Evolutionary conservation across 1,140 invertebrate genomes (phyloP), one percentile per base, ranked within the genome.

Genomic region (Drosophila saltans): DNA sequence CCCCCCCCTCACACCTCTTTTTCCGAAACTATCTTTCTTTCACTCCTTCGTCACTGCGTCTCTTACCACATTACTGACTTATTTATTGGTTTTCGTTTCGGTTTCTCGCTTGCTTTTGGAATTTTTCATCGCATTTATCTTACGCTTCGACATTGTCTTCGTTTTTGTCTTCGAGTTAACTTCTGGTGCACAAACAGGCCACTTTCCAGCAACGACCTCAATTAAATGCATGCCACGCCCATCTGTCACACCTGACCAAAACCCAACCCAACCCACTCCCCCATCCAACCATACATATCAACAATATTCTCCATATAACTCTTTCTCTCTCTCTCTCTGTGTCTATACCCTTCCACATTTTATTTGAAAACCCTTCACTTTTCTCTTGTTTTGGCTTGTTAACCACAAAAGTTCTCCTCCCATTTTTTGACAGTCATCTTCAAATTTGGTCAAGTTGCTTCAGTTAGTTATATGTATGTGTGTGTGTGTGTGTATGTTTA

Each of bases 11-110:
- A 10, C 62, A n/a, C 7, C 30, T 36, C 4, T 9, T 21, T 62
- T 43, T 9, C 45, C 10, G 28, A 2, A 30, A 30, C 16, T 66
- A 59, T 63, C 40, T 64, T 2, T 39, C 1, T 65, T 10, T 45
- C 64, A 58, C 56, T 52, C 62, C 40, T 33, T 33, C 33, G 6
- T 21, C 16, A 26, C 16, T 16, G 16, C 28, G 21, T 10, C 21
- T 40, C n/a, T 16, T 16, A 52, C 45, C 61, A 61, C 11, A 39
- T 33, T 60, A 40, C 62, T 43, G 63, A 64, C 63, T 75, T 75
- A 68, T 80, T 75, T 80, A 80, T 80, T 79, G 78, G 64, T 68
- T 80, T 75, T 70, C 78, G 66, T 57, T 80, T 66, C 78, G 45
- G 56, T 57, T 41, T 48, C 43, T 68, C 33, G n/a, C 45, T 52